Evolutionary conservation across 2,888 invertebrate genomes (phyloP).

Genomic region (Anagyrus pseudococci): DNA sequence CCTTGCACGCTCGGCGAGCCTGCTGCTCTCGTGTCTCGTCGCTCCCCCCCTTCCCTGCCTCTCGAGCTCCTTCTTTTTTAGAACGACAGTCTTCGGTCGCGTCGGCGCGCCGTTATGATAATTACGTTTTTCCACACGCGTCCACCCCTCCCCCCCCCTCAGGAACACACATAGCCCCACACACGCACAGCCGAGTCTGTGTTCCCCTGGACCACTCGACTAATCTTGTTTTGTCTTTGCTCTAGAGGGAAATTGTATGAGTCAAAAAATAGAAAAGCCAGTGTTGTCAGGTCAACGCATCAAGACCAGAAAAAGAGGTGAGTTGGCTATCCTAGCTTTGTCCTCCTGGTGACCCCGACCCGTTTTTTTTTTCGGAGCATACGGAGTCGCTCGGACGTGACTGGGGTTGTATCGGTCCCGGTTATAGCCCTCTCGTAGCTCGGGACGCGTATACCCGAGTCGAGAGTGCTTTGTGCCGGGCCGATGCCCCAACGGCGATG

Average conservation of each 20-base stretch:
- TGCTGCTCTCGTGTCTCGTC: neutral
- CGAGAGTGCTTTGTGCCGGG: no score
- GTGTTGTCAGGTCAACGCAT: conserved; percentile 99
- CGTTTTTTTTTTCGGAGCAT: conserved; percentile 5
- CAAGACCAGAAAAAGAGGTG: conserved; percentile 99
- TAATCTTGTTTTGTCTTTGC: conserved; percentile 44
- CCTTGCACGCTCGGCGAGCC: neutral
- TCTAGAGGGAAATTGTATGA: conserved; percentile 95
- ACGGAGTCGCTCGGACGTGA: no score
- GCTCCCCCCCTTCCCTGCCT: neutral
- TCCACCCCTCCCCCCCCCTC: neutral
- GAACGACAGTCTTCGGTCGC: neutral
- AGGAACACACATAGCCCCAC: neutral
- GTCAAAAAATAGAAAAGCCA: conserved; percentile 99
- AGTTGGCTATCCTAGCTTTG: conserved; percentile 55
- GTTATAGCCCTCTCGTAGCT: no score
- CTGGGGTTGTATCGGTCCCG: no score
- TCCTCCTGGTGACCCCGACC: no score
- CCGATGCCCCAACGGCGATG: no score
- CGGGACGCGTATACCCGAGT: no score
- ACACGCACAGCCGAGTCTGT: no score
- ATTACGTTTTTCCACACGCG: no score
- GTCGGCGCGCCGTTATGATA: neutral
- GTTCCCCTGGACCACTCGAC: neutral
- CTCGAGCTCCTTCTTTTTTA: neutral